Conservation (phyloP, 2,888 invertebrate species). For the Oligia latruncula region DNA sequence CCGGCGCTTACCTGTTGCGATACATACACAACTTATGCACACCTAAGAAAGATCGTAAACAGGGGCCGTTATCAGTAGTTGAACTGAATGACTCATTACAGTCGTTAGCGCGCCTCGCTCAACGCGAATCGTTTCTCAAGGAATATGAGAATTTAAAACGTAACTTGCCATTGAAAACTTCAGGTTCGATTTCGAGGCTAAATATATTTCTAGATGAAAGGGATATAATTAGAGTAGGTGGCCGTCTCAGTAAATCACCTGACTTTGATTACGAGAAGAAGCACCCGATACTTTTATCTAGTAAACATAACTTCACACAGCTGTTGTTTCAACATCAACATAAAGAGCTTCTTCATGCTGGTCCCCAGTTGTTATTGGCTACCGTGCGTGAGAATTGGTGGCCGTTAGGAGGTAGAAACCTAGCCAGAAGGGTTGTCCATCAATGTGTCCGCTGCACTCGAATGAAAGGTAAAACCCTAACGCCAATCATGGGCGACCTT, state of each 20-base stretch:
- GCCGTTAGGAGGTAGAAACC: background rate
- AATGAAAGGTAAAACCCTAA: too few species aligned
- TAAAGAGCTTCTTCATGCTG: constrained; percentile 1
- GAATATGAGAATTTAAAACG: background rate
- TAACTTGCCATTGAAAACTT: background rate
- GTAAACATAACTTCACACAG: too few species aligned
- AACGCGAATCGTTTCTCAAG: background rate
- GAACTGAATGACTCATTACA: background rate
- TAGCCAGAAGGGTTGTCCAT: background rate
- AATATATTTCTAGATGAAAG: too few species aligned
- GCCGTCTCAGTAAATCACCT: too few species aligned
- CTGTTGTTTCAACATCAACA: too few species aligned
- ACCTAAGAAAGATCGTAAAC: background rate
- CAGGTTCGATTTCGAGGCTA: background rate
- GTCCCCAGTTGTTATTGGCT: background rate
- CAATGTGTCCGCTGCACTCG: background rate
- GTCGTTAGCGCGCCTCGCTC: background rate
- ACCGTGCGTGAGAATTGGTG: constrained; percentile 9
- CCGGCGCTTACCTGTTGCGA: too few species aligned
- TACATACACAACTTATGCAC: background rate
- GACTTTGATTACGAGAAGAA: too few species aligned
- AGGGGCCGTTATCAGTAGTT: background rate
- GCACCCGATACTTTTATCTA: too few species aligned
- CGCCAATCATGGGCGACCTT: too few species aligned
- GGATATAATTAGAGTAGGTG: too few species aligned